phyloP scores from a whole-genome alignment of 2,888 invertebrate species.

The Prosopocoilus inquinatus region DNA sequence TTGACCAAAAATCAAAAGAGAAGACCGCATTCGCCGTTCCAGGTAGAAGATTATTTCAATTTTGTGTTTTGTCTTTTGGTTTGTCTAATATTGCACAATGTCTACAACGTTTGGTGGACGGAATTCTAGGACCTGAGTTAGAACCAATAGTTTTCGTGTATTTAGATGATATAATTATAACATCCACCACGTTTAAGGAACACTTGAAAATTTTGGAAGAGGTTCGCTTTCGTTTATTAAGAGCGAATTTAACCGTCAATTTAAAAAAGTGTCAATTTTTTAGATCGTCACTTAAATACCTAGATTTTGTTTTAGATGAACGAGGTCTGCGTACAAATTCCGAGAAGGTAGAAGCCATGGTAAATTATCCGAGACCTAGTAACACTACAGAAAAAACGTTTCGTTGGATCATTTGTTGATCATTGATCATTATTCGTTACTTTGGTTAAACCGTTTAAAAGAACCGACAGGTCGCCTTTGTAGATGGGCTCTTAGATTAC shows the following conservation, averaged over 20 bases:
- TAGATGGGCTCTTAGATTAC: conserved; percentile 13
- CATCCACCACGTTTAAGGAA: conserved; percentile 17
- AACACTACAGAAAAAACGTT: conserved; percentile 33
- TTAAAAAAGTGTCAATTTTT: conserved; percentile 31
- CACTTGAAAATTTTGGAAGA: conserved; percentile 23
- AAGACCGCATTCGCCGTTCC: conserved; percentile 38
- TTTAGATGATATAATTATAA: conserved; percentile 33
- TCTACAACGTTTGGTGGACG: conserved; percentile 23
- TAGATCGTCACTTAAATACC: conserved; percentile 26
- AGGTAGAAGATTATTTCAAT: conserved; percentile 31
- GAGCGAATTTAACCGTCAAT: conserved; percentile 31
- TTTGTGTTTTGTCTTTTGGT: conserved; percentile 27
- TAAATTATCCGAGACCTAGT: conserved; percentile 29
- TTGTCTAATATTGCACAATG: conserved; percentile 25
- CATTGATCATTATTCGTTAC: conserved; percentile 12
- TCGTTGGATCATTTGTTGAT: no score
- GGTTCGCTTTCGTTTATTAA: conserved; percentile 19
- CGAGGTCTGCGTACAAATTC: conserved; percentile 31
- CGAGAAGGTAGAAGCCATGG: conserved; percentile 31
- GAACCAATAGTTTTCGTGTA: conserved; percentile 22
- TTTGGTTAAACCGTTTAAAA: conserved; percentile 10
- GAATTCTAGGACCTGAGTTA: conserved; percentile 16
- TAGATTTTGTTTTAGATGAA: conserved; percentile 32
- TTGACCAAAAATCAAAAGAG: conserved; percentile 20
- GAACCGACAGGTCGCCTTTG: conserved; percentile 8